Conservation (phyloP, 2,113 vertebrate genomes). For the Siphamia tubifer region DNA sequence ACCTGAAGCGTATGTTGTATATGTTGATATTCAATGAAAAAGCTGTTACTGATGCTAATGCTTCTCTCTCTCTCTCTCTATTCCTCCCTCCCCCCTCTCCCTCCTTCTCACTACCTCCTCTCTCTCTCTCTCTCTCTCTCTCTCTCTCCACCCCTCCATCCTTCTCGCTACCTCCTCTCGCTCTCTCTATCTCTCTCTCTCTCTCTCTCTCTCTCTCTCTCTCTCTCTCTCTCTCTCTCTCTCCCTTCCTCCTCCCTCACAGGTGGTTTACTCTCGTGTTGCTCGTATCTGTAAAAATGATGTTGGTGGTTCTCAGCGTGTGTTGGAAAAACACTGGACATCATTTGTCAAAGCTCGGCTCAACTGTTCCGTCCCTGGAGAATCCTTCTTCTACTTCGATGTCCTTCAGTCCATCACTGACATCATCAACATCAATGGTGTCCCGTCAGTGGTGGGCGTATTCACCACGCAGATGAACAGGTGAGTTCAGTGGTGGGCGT, state of each 20-base stretch:
- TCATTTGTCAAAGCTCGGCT: constrained; percentile 96
- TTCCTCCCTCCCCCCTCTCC: too few relatives aligned
- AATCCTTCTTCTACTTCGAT: constrained; percentile 99
- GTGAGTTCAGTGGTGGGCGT: too few relatives aligned
- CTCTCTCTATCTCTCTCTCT: too few relatives aligned
- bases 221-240: constrained; percentile 36
- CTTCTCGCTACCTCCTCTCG: too few relatives aligned
- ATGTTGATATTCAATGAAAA: too few relatives aligned
- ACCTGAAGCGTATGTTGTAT: too few relatives aligned
- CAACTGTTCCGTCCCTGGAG: constrained; percentile 96
- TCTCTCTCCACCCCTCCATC: too few relatives aligned
- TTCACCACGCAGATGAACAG: constrained; percentile 99
- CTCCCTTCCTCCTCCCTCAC: constrained; percentile 23
- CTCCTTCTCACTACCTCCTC: too few relatives aligned
- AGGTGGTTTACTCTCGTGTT: constrained; percentile 97
- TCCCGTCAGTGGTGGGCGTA: constrained; percentile 90
- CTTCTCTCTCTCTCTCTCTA: too few relatives aligned
- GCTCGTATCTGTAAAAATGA: constrained; percentile 99
- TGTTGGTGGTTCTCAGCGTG: constrained; percentile 95
- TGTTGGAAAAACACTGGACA: constrained; percentile 98
- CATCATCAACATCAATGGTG: constrained; percentile 91
- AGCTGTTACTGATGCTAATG: too few relatives aligned
- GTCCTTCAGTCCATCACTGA: constrained; percentile 96
- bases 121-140: too few relatives aligned
- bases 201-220: too few relatives aligned